These are phyloP conservation scores for Aporophyla nigra DNA, from an alignment of 2,888 invertebrate genomes.

Conservation along the genomic window DNA sequence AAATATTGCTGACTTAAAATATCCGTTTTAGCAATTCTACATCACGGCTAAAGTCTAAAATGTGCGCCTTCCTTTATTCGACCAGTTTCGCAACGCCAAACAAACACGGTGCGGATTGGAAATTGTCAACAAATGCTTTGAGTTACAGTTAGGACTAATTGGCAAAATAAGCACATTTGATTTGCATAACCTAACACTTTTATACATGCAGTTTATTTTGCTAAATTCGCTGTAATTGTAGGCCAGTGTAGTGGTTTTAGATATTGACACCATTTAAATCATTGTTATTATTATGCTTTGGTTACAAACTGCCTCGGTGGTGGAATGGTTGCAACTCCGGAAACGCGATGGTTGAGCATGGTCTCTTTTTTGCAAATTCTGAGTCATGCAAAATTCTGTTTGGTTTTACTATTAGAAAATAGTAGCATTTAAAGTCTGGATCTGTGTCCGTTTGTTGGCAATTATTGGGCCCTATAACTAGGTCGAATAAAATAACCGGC, in stretches of 20 bases:
- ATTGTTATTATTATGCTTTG: neutral
- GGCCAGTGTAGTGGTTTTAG: neutral
- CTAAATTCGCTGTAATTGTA: slow-evolving; percentile 15
- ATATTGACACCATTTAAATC: neutral
- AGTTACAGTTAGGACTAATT: slow-evolving; percentile 6
- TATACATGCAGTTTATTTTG: slow-evolving; percentile 2
- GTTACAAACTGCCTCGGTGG: neutral
- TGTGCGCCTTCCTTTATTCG: slow-evolving; percentile 29
- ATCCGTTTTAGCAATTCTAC: slow-evolving; percentile 8
- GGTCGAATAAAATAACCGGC: neutral
- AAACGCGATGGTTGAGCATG: neutral
- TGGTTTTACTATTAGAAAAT: neutral
- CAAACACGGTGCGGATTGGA: slow-evolving; percentile 49
- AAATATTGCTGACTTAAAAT: slow-evolving; percentile 16
- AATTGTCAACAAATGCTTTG: slow-evolving; percentile 63
- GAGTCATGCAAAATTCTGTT: neutral
- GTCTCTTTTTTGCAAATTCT: too few relatives aligned
- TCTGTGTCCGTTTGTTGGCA: neutral
- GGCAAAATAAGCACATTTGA: slow-evolving; percentile 27
- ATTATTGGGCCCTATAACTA: neutral
- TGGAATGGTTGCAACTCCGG: neutral
- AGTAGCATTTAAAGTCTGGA: neutral
- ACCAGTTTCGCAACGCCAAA: slow-evolving; percentile 60
- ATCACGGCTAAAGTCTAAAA: slow-evolving; percentile 24
- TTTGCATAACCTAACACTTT: slow-evolving; percentile 19